Evolutionary conservation across 2,113 vertebrate genomes (phyloP).

Genomic region (Chroicocephalus ridibundus): DNA sequence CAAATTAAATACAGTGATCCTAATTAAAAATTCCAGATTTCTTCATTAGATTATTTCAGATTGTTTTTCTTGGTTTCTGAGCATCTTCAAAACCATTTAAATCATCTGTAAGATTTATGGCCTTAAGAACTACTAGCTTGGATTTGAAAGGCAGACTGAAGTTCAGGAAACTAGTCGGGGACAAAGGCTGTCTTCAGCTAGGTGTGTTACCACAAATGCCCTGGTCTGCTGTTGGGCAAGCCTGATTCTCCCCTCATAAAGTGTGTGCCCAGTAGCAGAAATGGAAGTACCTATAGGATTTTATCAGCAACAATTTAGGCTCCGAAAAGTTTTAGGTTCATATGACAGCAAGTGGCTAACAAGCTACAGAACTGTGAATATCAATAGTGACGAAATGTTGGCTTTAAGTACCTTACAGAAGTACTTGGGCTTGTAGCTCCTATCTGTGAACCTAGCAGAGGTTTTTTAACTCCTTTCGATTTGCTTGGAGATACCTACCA

Average conservation of each 20-base stretch:
- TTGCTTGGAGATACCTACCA: not conserved
- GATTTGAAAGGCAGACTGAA: not conserved
- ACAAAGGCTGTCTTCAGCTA: not conserved
- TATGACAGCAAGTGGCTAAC: not conserved
- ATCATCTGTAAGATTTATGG: not conserved
- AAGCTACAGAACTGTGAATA: not conserved
- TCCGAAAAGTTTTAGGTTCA: not conserved
- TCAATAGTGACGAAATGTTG: not conserved
- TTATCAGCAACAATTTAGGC: not conserved
- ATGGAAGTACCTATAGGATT: not conserved
- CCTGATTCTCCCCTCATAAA: not conserved
- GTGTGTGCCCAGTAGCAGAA: not conserved
- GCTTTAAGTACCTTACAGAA: not conserved
- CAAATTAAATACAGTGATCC: not conserved
- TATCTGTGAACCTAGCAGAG: not conserved
- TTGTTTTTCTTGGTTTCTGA: not conserved
- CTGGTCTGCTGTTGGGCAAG: not conserved
- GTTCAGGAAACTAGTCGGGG: not conserved
- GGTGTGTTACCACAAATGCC: not conserved
- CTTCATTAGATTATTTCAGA: not conserved
- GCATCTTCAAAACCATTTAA: not conserved
- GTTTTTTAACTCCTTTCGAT: not conserved
- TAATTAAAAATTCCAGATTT: not conserved
- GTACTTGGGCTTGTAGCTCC: not conserved
- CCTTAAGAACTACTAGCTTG: not conserved